Evolutionary conservation across 2,888 invertebrate genomes (phyloP).

Genomic region (Drosophila infuscata): DNA sequence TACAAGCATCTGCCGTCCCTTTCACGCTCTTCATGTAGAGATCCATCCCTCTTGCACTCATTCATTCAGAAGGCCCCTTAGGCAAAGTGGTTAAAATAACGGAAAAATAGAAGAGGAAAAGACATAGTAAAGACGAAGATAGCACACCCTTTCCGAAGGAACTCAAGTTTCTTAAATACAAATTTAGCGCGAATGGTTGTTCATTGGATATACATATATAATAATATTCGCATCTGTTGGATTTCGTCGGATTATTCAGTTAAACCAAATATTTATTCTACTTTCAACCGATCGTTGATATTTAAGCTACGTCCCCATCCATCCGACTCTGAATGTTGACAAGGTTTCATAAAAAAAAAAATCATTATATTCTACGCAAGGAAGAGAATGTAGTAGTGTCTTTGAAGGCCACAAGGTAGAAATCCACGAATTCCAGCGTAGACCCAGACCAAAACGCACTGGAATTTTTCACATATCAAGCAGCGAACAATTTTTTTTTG

Average conservation of each 20-base stretch:
- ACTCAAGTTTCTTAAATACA: too few relatives aligned
- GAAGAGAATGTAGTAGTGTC: not conserved
- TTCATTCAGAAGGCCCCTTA: not conserved
- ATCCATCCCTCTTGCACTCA: not conserved
- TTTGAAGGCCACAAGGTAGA: not conserved
- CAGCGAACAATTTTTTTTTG: not conserved
- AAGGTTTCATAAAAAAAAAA: not conserved
- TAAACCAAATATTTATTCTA: not conserved
- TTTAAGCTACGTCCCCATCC: not conserved
- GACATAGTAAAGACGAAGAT: not conserved
- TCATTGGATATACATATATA: too few relatives aligned
- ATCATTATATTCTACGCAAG: not conserved
- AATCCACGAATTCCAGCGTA: not conserved
- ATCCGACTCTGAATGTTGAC: too few relatives aligned
- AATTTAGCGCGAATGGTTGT: too few relatives aligned
- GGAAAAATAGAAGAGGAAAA: not conserved
- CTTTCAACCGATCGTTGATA: not conserved
- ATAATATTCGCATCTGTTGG: not conserved
- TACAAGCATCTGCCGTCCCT: not conserved
- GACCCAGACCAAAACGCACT: constrained; percentile 26
- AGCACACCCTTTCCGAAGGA: not conserved
- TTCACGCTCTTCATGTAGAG: not conserved
- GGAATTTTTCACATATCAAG: constrained; percentile 13
- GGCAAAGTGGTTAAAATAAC: not conserved
- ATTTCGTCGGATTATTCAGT: not conserved